Evolutionary conservation across 2,113 vertebrate genomes (phyloP).

Genomic region (Vireo altiloquus): DNA sequence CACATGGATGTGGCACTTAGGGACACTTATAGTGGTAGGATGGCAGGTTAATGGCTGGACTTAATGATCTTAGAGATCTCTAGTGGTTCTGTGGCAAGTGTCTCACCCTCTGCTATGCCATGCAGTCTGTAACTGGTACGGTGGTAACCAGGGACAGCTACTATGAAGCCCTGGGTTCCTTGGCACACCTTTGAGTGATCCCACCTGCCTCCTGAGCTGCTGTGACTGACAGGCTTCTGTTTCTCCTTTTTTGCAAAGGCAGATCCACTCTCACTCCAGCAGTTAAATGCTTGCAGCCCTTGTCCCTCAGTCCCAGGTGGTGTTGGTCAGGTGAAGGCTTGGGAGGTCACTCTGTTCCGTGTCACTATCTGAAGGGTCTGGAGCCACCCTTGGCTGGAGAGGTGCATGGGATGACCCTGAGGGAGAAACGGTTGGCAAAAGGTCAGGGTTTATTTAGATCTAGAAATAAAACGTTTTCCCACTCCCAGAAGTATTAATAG

Average conservation of each 20-base stretch:
- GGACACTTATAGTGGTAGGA: fast-evolving
- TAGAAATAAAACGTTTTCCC: not conserved
- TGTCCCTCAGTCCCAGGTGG: not conserved
- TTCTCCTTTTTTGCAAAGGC: not conserved
- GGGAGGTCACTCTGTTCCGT: not conserved
- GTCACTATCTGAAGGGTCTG: not conserved
- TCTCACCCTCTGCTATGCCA: not conserved
- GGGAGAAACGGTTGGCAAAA: not conserved
- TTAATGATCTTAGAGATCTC: not conserved
- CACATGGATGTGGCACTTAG: not conserved
- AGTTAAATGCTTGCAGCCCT: not conserved
- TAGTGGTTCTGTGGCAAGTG: not conserved
- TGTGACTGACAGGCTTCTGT: not conserved
- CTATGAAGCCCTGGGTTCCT: not conserved
- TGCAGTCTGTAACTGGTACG: not conserved
- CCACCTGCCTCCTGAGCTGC: not conserved
- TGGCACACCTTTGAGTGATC: not conserved
- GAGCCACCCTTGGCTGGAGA: not conserved
- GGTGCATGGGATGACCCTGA: not conserved
- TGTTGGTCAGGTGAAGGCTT: not conserved
- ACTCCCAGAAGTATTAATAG: not conserved
- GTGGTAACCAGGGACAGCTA: not conserved
- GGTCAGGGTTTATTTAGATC: not conserved
- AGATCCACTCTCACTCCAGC: fast-evolving
- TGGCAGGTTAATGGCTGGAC: not conserved